Evolutionary conservation across 1,140 invertebrate genomes (phyloP), one percentile per base, ranked within the genome.

Genomic region (Zaprionus davidi): DNA sequence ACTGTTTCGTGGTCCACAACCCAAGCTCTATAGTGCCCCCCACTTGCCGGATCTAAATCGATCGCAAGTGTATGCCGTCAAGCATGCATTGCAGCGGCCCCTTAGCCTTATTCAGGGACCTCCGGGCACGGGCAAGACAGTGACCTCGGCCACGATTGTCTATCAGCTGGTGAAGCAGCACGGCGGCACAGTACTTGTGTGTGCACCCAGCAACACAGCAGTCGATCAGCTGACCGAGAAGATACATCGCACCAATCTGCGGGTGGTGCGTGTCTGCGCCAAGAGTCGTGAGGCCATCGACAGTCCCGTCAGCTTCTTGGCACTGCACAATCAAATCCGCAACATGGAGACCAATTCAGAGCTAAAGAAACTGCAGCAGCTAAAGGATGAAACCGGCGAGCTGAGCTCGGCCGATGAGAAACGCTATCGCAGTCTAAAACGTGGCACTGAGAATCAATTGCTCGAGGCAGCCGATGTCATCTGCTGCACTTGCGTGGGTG

Each of bases 171-270:
- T 98, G 0, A 97, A 99, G 92, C 98, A 99, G 91, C 97, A 96
- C 78, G 97, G 96, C 6, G 98, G 98, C 3, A 98, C 98, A 0
- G 98, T 99, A 0, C 93, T 99, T 0, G 99, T 99, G 0, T 99
- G 99, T 93, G 99, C 99, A 3, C 99, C 99, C 0, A 99, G 98
- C 20, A 99, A 99, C 91, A 99, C 99, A 11, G 99, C 99, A 51
- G 99, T 99, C 0, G 99, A 99, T 93, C 99, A 99, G 91, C 94
- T 99, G 2, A 99, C 99, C 0, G 99, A 99, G 93, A 99, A 99
- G 93, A 99, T 99, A 57, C 99, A 99, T 92, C 95, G 96, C 78
- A 99, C 99, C 20, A 99, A 99, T 49, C 94, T 99, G 13, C 99
- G 99, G 93, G 97, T 99, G 7, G 98, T 99, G 0, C 95, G 99